Base-by-base conservation (phyloP, 2,113 vertebrate genomes). In the Engraulis encrasicolus region DNA sequence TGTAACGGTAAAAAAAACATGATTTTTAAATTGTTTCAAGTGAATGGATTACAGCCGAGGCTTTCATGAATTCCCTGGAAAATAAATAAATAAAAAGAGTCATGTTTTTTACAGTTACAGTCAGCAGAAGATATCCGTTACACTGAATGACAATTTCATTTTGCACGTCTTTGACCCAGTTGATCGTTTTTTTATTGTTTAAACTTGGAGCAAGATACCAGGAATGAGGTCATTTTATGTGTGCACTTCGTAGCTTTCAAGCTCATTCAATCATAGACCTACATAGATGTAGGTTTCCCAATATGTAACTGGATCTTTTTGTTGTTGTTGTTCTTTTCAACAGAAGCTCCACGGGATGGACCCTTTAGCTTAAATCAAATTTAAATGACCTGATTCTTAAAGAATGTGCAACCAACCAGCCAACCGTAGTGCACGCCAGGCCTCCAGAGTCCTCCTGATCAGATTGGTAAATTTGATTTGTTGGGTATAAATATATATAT, bases 401-500 rank as follows among this genome's bases (percentile, higher is more conserved):
- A 54, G 52, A 54, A 54, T 6, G 52, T 20, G 12, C 23, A 11
- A 71, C n/a, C n/a, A n/a, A n/a, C n/a, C n/a, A n/a, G n/a, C n/a
- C n/a, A 58, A 74, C 66, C 11, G 27, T n/a, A n/a, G n/a, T 74
- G 27, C 23, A 34, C 66, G 34, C 66, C 66, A 74, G 66, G 31
- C 66, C 14, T 74, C n/a, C 66, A 74, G 66, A 15, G 27, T 34
- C 17, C 27, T 74, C 66, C 66, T 74, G 31, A 74, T 74, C 27
- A 14, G 66, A 34, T 14, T 74, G 66, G 23, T 23, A 6, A 12
- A 74, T 34, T 74, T 74, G 66, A 31, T 34, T 74, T 31, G 17
- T 74, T 34, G 31, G 27, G 66, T 74, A 34, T 74, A 74, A 74
- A 74, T 74, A 66, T 58, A 66, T 58, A 58, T 66, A 74, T 36